Percentiles rank a stretch among this genome's conserved stretches.
Evolutionary conservation across 2,113 vertebrate genomes (phyloP).

Genomic region (Pomatostomus ruficeps): DNA sequence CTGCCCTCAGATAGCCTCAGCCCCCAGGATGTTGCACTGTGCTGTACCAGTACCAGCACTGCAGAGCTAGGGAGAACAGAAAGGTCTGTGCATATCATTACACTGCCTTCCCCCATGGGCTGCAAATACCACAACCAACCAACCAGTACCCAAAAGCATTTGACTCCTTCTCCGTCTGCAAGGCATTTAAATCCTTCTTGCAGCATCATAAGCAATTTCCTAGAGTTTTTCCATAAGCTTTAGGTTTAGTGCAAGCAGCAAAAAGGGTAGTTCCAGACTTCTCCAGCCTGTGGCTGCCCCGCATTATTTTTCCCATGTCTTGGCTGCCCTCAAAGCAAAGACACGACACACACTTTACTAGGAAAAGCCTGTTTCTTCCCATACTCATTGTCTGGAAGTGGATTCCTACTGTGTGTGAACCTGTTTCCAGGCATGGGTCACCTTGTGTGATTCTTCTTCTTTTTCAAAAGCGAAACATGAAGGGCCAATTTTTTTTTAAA

Average conservation of each 20-base stretch:
- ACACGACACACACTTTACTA: rapidly evolving
- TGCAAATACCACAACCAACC: background rate
- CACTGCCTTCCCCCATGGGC: background rate
- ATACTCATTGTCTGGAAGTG: background rate
- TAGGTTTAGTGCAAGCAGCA: background rate
- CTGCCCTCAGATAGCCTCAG: background rate
- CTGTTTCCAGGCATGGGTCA: background rate
- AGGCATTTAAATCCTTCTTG: background rate
- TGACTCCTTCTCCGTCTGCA: background rate
- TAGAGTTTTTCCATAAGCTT: background rate
- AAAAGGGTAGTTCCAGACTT: background rate
- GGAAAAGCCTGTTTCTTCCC: background rate
- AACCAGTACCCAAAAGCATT: background rate
- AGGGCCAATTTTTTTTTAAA: background rate
- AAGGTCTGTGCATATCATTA: background rate
- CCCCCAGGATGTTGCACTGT: background rate
- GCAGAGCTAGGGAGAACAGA: background rate
- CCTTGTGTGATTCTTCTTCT: background rate
- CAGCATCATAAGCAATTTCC: background rate
- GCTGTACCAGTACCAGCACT: background rate
- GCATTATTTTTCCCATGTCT: background rate
- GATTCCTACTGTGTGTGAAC: background rate
- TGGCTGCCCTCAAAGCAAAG: background rate
- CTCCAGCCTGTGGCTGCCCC: background rate
- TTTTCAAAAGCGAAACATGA: background rate